phyloP scores from a whole-genome alignment of 2,113 vertebrate species.

The Zonotrichia leucophrys region DNA sequence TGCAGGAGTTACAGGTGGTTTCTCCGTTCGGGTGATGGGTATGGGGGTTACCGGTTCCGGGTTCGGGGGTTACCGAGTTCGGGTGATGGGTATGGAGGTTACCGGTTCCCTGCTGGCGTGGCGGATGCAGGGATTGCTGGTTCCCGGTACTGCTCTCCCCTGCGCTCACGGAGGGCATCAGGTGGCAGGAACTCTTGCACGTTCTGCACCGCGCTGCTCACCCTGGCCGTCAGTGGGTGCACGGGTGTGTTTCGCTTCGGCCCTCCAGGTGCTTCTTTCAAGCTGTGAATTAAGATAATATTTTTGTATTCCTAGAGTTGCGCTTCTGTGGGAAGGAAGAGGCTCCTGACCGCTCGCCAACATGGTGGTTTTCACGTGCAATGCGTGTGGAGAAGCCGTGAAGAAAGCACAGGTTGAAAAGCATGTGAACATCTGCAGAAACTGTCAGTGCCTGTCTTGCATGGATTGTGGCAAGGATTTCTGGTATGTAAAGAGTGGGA shows the following conservation, averaged over 20 bases:
- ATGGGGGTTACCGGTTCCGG: rapidly evolving
- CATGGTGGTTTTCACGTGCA: constrained; percentile 97
- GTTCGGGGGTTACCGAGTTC: background rate
- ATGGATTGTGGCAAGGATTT: constrained; percentile 97
- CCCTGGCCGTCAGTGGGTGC: rapidly evolving
- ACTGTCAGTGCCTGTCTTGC: constrained; percentile 87
- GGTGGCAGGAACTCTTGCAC: rapidly evolving
- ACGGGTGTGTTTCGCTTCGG: rapidly evolving
- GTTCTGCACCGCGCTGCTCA: rapidly evolving
- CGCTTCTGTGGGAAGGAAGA: background rate
- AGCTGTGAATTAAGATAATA: background rate
- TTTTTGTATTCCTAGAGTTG: background rate
- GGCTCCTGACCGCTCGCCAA: background rate
- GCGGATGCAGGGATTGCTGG: background rate
- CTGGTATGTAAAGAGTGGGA: constrained; percentile 75
- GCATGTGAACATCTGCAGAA: constrained; percentile 81
- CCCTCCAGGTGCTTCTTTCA: background rate
- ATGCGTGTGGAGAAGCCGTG: constrained; percentile 89
- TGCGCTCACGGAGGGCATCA: rapidly evolving
- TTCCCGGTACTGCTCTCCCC: rapidly evolving
- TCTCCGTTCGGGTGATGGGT: rapidly evolving
- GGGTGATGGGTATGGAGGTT: background rate
- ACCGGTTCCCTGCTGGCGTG: background rate
- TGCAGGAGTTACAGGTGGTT: background rate
- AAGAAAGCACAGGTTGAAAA: constrained; percentile 95